phyloP scores from a whole-genome alignment of 2,113 vertebrate genomes.

The Vicugna pacos region DNA sequence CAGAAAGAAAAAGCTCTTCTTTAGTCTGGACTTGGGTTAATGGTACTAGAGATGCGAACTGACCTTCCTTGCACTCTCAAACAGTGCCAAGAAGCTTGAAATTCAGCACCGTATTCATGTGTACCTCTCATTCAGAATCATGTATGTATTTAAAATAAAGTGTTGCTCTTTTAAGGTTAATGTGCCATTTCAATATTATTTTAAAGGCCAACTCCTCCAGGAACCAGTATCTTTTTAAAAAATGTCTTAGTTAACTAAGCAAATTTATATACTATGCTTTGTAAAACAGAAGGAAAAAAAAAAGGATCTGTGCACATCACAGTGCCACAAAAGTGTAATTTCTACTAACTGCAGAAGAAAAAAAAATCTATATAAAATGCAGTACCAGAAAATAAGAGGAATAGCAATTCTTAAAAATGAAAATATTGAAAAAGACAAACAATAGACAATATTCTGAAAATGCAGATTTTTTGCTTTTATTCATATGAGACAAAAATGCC shows the following conservation, averaged over 20 bases:
- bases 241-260: not conserved
- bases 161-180: conserved; percentile 31
- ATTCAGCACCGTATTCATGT: not conserved
- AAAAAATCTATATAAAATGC: conserved; percentile 2
- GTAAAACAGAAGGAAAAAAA: not conserved
- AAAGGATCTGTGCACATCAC: not conserved
- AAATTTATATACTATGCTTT: not conserved
- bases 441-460: not conserved
- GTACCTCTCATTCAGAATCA: not conserved
- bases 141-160: conserved; percentile 18
- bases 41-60: not conserved
- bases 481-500: not conserved
- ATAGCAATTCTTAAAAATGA: not conserved
- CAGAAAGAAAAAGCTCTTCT: conserved; percentile 33
- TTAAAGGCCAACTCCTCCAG: conserved; percentile 39
- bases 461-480: not conserved
- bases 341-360: conserved; percentile 8
- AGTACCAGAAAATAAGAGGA: not conserved
- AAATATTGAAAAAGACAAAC: conserved; percentile 2
- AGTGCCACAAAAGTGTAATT: not conserved
- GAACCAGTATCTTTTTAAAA: not conserved
- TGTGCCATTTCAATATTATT: conserved; percentile 24
- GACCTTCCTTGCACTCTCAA: not conserved
- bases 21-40: not conserved
- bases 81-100: not conserved